Conservation (phyloP, 2,113 vertebrate species). For the Mystacornis crossleyi region DNA sequence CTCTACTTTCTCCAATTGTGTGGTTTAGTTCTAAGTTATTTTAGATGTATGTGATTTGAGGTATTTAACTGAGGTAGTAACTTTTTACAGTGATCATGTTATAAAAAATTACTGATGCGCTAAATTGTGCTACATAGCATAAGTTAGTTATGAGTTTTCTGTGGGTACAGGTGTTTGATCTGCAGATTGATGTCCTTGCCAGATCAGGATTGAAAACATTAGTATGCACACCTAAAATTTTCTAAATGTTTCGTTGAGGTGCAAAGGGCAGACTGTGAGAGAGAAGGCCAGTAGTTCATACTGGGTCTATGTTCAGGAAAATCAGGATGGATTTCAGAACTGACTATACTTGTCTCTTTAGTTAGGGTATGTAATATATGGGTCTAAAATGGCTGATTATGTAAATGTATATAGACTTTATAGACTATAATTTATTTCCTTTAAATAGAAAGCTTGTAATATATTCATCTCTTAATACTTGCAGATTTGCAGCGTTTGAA, state of each 20-base stretch:
- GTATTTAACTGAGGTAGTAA: background rate
- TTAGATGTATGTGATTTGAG: background rate
- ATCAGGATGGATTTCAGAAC: background rate
- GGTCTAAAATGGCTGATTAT: background rate
- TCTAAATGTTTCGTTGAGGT: background rate
- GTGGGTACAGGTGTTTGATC: background rate
- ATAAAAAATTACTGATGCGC: background rate
- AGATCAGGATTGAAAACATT: background rate
- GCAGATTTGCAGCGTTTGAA: background rate
- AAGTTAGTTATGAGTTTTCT: background rate
- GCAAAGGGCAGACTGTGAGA: background rate
- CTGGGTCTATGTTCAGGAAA: background rate
- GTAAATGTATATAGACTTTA: background rate
- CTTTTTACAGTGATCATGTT: background rate
- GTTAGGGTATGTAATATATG: background rate
- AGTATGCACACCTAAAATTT: background rate
- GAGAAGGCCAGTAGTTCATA: fast-evolving
- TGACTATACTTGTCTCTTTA: background rate
- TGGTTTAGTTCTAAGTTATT: background rate
- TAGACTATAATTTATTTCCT: background rate
- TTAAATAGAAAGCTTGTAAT: background rate
- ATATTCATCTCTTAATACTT: background rate
- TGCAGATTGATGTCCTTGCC: background rate
- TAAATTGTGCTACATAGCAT: background rate
- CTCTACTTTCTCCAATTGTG: background rate